These are phyloP conservation scores for Torymus auratus DNA, from an alignment of 2,888 invertebrate genomes.

Conservation along the genomic window DNA sequence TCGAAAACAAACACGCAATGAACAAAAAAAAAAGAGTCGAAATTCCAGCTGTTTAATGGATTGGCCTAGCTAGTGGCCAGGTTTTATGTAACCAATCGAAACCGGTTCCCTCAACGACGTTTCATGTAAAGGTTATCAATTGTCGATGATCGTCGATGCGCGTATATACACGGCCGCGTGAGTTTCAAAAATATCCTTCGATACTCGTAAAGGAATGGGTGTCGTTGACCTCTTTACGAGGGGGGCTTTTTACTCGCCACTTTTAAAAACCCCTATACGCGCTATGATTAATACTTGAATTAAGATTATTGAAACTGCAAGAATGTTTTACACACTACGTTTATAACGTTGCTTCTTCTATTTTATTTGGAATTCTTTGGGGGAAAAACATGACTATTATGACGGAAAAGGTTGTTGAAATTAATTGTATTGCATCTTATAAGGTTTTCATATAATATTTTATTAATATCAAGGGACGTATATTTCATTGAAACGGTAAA, in stretches of 20 bases:
- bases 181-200: slow-evolving; percentile 15
- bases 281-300: slow-evolving; percentile 37
- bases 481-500: slow-evolving; percentile 33
- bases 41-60: neutral
- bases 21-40: no score
- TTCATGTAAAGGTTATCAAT: slow-evolving; percentile 50
- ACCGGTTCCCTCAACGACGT: slow-evolving; percentile 36
- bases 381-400: neutral
- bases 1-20: neutral
- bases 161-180: neutral
- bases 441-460: neutral
- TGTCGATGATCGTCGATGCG: slow-evolving; percentile 27
- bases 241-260: slow-evolving; percentile 8
- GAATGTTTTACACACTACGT: slow-evolving; percentile 15
- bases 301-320: slow-evolving; percentile 27
- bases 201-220: neutral
- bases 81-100: slow-evolving; percentile 33
- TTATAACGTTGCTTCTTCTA: neutral
- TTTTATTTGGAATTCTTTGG: slow-evolving; percentile 18
- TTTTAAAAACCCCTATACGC: neutral
- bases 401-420: neutral
- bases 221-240: slow-evolving; percentile 40
- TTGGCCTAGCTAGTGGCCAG: neutral
- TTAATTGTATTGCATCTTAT: slow-evolving; percentile 22
- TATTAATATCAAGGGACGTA: slow-evolving; percentile 14